phyloP scores from a whole-genome alignment of 2,113 vertebrate species.

The Acrocephalus kingi region DNA sequence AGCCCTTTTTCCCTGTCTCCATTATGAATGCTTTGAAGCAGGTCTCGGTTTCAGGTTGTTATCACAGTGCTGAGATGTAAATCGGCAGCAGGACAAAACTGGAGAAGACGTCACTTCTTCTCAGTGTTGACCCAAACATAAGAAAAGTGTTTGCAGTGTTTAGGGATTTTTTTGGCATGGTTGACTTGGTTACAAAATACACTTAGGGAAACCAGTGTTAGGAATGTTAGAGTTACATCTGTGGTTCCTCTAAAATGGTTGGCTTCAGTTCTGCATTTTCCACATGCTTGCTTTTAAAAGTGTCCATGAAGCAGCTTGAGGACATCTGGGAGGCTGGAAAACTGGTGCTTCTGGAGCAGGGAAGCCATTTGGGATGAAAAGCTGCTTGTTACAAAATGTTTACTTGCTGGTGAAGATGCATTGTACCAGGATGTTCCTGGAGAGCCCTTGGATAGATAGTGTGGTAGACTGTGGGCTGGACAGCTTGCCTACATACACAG shows the following conservation, averaged over 20 bases:
- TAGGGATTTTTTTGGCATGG: neutral
- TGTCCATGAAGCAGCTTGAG: neutral
- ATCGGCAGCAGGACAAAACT: neutral
- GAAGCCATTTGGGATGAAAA: neutral
- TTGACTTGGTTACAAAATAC: neutral
- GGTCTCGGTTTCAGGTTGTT: neutral
- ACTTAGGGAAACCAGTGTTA: neutral
- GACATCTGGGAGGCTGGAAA: neutral
- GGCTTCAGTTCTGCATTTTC: neutral
- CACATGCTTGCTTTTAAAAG: neutral
- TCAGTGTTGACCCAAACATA: neutral
- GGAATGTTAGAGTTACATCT: neutral
- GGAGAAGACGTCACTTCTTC: neutral
- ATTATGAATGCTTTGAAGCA: neutral
- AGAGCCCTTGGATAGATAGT: neutral
- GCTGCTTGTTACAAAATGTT: neutral
- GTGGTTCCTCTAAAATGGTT: neutral
- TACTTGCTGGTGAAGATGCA: neutral
- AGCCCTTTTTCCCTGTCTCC: neutral
- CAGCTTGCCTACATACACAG: neutral
- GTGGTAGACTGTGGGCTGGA: neutral
- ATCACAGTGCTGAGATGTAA: neutral
- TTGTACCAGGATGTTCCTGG: rapidly evolving
- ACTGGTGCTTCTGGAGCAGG: neutral
- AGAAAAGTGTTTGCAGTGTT: neutral